A percentile compares a stretch with the other conserved stretches of the same genome.
These are phyloP conservation scores for Omphaloscelis lunosa DNA, from an alignment of 2,888 invertebrate species.

Conservation along the genomic window DNA sequence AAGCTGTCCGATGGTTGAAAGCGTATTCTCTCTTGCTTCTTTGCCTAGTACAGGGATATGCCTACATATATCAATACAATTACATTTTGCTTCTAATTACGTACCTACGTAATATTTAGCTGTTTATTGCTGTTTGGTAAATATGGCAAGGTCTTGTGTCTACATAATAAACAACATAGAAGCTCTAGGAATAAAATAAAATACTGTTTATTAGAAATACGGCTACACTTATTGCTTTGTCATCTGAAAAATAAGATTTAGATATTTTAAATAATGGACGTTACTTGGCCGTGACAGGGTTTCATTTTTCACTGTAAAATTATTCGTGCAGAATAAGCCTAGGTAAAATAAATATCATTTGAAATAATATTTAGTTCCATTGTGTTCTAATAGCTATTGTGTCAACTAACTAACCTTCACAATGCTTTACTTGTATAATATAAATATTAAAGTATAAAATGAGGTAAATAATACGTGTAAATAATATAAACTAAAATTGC, in stretches of 20 bases:
- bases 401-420: slow-evolving; percentile 42
- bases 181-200: slow-evolving; percentile 43
- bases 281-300: slow-evolving; percentile 35
- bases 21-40: slow-evolving; percentile 86
- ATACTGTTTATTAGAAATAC: slow-evolving; percentile 33
- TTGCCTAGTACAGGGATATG: slow-evolving; percentile 59
- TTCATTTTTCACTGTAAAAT: slow-evolving; percentile 35
- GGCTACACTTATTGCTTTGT: slow-evolving; percentile 39
- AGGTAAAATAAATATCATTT: slow-evolving; percentile 29
- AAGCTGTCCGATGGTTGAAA: slow-evolving; percentile 89
- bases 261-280: slow-evolving; percentile 23
- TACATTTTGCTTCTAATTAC: slow-evolving; percentile 29
- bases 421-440: slow-evolving; percentile 15
- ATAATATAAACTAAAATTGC: slow-evolving; percentile 46
- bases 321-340: slow-evolving; percentile 51
- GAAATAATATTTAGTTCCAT: slow-evolving; percentile 21
- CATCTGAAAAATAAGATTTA: slow-evolving; percentile 49
- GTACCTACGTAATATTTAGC: slow-evolving; percentile 8
- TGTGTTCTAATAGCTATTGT: slow-evolving; percentile 40
- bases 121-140: slow-evolving; percentile 16
- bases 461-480: slow-evolving; percentile 22
- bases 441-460: slow-evolving; percentile 12
- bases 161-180: slow-evolving; percentile 31
- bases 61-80: slow-evolving; percentile 16
- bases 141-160: slow-evolving; percentile 38